Conservation (phyloP, 64 coral and sea anemone species). For the Stichodactyla mertensii region DNA sequence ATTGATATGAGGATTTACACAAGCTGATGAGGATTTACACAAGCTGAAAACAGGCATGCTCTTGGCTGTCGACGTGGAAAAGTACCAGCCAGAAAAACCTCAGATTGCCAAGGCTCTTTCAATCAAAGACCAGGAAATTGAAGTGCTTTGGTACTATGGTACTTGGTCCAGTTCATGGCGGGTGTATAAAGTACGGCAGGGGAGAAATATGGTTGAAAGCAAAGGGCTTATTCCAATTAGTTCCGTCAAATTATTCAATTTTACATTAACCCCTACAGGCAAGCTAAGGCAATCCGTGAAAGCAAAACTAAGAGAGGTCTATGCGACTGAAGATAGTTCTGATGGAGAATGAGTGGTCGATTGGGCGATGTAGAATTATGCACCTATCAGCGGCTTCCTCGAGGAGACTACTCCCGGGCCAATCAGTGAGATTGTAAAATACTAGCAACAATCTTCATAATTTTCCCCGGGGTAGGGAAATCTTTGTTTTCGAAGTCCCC, state of each 20-base stretch:
- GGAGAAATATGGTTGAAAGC: not conserved
- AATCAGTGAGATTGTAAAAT: too few relatives aligned
- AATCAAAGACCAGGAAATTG: not conserved
- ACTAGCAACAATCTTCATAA: too few relatives aligned
- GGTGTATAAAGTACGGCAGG: not conserved
- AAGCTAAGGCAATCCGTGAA: not conserved
- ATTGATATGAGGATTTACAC: not conserved
- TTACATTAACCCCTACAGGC: not conserved
- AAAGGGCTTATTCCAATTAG: not conserved
- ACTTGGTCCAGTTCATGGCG: not conserved
- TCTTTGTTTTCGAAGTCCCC: too few relatives aligned
- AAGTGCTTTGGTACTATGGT: conserved; percentile 9
- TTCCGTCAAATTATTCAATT: not conserved
- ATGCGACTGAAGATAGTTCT: too few relatives aligned
- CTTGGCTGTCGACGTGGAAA: not conserved
- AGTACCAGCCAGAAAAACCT: conserved; percentile 6
- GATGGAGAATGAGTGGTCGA: too few relatives aligned
- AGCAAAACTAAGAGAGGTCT: too few relatives aligned
- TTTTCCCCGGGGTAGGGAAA: too few relatives aligned
- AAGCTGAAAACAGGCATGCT: not conserved
- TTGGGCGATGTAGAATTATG: too few relatives aligned
- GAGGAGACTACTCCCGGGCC: too few relatives aligned
- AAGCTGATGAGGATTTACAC: not conserved
- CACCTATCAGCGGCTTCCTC: too few relatives aligned
- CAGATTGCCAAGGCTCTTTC: not conserved